A percentile compares a stretch with the other conserved stretches of the same genome.
Conservation (phyloP, 2,113 vertebrate genomes). For the Microtus oregoni region DNA sequence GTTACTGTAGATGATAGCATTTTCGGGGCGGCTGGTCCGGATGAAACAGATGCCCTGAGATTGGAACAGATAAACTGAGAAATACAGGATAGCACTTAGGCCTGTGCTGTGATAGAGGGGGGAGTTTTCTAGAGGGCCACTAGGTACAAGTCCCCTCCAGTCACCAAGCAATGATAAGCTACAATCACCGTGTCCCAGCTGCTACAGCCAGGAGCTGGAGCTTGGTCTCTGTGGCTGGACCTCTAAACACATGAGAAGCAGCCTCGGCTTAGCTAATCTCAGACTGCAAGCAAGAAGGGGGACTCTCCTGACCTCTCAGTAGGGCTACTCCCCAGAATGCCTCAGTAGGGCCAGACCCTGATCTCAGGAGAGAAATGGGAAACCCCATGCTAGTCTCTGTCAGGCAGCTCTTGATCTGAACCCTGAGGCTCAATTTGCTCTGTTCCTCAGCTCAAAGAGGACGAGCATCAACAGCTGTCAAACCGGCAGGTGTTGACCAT, state of each 20-base stretch:
- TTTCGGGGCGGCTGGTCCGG: constrained; percentile 96
- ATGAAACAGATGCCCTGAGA: constrained; percentile 96
- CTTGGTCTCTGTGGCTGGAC: not conserved
- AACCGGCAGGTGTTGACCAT: accelerated
- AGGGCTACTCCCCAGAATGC: not conserved
- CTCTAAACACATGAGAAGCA: not conserved
- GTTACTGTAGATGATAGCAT: constrained; percentile 93
- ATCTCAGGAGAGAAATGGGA: not conserved
- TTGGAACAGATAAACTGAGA: not conserved
- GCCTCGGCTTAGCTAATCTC: not conserved
- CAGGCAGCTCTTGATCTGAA: not conserved
- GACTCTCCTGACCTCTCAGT: not conserved
- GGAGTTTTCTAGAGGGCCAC: not conserved
- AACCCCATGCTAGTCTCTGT: not conserved
- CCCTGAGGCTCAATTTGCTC: not conserved
- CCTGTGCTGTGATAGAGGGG: not conserved
- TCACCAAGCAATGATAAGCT: accelerated
- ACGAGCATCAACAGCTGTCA: too few species aligned
- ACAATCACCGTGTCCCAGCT: not conserved
- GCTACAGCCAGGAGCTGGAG: not conserved
- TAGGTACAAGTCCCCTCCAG: not conserved
- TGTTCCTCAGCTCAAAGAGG: not conserved
- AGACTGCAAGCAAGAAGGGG: accelerated
- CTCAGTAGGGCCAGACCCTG: accelerated
- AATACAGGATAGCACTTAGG: accelerated